phyloP scores from a whole-genome alignment of 2,797 vertebrate genomes.

The Alectoris magna region DNA sequence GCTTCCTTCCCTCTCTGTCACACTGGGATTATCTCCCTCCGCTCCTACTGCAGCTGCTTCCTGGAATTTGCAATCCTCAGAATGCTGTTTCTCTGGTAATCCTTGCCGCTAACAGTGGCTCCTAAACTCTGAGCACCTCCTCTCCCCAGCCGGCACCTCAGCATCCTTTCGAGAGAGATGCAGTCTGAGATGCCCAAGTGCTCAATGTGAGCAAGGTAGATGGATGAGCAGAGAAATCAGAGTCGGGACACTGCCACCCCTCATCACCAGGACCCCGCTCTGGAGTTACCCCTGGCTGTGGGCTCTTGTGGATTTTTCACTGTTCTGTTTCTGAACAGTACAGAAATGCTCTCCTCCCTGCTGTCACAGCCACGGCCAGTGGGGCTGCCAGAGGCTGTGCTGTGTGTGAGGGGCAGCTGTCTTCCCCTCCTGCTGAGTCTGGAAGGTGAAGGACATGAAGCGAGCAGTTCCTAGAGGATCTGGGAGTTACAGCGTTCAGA shows the following conservation, averaged over 20 bases:
- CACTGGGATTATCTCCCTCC: slow-evolving; percentile 70
- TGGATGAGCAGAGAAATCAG: background rate
- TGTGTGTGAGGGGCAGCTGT: background rate
- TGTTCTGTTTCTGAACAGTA: background rate
- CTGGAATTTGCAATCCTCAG: slow-evolving; percentile 67
- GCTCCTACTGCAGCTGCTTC: slow-evolving; percentile 79
- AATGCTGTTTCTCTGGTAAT: slow-evolving; percentile 71
- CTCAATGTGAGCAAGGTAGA: background rate
- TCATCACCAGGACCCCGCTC: background rate
- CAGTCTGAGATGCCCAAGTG: background rate
- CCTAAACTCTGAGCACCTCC: slow-evolving; percentile 27
- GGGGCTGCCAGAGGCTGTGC: background rate
- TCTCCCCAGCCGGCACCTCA: background rate
- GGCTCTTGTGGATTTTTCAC: background rate
- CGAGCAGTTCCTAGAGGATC: background rate
- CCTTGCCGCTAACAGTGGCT: slow-evolving; percentile 63
- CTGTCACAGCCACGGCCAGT: rapidly evolving
- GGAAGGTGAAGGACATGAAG: background rate
- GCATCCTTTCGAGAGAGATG: background rate
- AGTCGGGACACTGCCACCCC: no score
- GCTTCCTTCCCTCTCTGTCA: slow-evolving; percentile 48
- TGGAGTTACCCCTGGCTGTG: background rate
- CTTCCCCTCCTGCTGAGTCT: background rate
- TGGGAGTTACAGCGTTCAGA: background rate
- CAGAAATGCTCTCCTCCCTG: background rate